phyloP scores from a whole-genome alignment of 2,888 invertebrate species.

The Dinocampus coccinellae region DNA sequence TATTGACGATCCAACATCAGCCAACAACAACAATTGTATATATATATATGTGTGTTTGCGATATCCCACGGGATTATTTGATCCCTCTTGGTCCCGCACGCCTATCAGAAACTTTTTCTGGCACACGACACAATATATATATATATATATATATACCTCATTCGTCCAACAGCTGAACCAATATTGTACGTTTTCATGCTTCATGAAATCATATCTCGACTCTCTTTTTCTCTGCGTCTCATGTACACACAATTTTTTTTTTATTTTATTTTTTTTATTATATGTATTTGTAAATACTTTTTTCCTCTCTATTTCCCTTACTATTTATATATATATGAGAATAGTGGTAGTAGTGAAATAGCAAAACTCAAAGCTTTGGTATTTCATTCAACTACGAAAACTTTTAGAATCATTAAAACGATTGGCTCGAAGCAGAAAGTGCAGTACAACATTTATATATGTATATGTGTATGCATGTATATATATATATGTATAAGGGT shows the following conservation, averaged over 20 bases:
- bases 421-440: slow-evolving; percentile 1
- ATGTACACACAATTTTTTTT: not conserved
- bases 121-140: too few species aligned
- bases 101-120: not conserved
- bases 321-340: not conserved
- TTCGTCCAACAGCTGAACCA: not conserved
- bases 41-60: not conserved
- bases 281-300: not conserved
- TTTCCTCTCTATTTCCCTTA: not conserved
- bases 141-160: not conserved
- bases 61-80: not conserved
- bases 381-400: slow-evolving; percentile 17
- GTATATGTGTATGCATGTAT: too few species aligned
- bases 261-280: not conserved
- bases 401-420: slow-evolving; percentile 29
- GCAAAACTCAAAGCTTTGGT: slow-evolving; percentile 2
- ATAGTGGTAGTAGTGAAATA: not conserved
- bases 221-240: not conserved
- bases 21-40: not conserved
- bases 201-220: not conserved
- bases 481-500: slow-evolving; percentile 15
- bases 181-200: slow-evolving; percentile 3
- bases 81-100: not conserved
- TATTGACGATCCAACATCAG: slow-evolving; percentile 21
- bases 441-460: too few species aligned